Evolutionary conservation across 2,797 vertebrate genomes (phyloP), one percentile per base, ranked within the genome.

Genomic region (Alfaro cultratus): DNA sequence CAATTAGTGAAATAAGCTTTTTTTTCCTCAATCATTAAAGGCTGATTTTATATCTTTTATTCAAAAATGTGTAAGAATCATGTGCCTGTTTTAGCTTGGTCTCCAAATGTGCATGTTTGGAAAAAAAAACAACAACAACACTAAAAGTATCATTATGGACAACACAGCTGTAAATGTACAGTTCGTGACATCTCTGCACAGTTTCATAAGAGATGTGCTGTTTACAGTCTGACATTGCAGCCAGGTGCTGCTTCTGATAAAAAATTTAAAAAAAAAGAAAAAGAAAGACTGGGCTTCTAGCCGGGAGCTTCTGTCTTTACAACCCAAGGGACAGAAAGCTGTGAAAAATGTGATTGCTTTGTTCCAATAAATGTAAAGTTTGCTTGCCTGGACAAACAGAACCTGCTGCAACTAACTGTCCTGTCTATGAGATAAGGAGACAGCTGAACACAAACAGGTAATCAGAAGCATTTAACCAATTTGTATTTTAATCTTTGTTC

Each of bases 221-320:
- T 79, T 62, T 70, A 70, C 2, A 9, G 74, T 23, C 47, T 76
- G 10, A 15, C 49, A 18, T 73, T 76, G 73, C 67, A 83, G 78
- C 80, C 55, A 29, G 72, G 74, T 80, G 72, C 74, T 75, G 71
- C 60, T 74, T 47, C 46, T 76, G 79, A 90, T 83, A 74, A 86
- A 76, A 74, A 16, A 18, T 0, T n/a, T n/a, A 49, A 7, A 51
- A 51, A 23, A 10, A 55, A 12, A 23, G 1, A 51, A 51, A 36
- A 43, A 41, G 21, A 43, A 31, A 67, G 3, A 75, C 53, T n/a
- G 73, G 39, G 70, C 55, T 74, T 21, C 76, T 80, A 76, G 53
- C 34, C 26, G 49, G 15, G 67, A 79, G 60, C 29, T 62, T 60
- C 29, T 77, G 45, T n/a, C 76, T 72, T 67, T 45, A 39, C n/a